Evolutionary conservation across 2,113 vertebrate species (phyloP).

Genomic region (Eudorcas thomsonii): DNA sequence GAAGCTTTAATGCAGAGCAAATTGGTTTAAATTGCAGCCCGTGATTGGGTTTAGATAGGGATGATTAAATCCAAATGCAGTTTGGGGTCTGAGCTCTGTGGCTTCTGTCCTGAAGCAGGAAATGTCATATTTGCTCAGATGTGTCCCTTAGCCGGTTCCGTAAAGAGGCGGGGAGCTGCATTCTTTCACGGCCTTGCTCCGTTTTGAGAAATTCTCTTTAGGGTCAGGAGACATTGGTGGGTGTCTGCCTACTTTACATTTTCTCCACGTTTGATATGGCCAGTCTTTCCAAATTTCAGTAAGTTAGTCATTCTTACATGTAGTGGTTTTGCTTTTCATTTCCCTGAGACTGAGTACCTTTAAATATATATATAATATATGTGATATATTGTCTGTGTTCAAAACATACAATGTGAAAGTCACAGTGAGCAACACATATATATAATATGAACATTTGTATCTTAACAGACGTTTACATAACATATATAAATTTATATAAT

Average conservation of each 20-base stretch:
- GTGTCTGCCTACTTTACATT: neutral
- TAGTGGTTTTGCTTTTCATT: neutral
- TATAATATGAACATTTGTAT: neutral
- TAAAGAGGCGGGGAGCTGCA: neutral
- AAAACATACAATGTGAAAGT: neutral
- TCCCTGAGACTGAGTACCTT: neutral
- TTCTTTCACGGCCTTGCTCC: fast-evolving
- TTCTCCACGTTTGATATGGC: no score
- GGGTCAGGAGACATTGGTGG: fast-evolving
- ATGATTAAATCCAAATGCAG: neutral
- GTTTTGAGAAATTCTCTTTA: neutral
- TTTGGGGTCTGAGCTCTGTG: neutral
- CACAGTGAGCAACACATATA: neutral
- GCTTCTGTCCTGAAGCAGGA: neutral
- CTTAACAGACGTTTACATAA: neutral
- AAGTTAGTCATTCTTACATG: neutral
- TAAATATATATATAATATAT: neutral
- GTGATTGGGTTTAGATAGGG: neutral
- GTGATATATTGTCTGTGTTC: neutral
- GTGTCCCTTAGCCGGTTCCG: neutral
- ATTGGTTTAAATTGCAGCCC: neutral
- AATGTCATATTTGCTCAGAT: neutral
- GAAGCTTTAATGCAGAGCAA: neutral
- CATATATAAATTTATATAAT: neutral
- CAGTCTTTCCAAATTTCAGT: neutral